These are phyloP conservation scores for Macquaria ambigua DNA, from an alignment of 2,113 vertebrate genomes.

Conservation along the genomic window DNA sequence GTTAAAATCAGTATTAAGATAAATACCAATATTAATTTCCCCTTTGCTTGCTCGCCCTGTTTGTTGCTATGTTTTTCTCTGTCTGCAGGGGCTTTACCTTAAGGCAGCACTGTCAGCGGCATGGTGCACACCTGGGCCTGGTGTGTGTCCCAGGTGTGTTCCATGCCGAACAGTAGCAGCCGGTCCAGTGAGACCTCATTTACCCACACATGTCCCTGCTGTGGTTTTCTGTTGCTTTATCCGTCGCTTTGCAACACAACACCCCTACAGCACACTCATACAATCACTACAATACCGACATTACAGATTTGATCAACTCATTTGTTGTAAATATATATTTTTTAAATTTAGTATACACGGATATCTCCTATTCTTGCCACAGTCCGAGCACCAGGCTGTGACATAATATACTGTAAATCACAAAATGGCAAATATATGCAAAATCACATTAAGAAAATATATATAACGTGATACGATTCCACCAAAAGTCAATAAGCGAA, in stretches of 20 bases:
- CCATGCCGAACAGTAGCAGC: not conserved
- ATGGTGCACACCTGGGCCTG: not conserved
- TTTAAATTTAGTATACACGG: not conserved
- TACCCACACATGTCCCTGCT: not conserved
- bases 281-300: not conserved
- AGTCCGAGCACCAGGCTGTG: not conserved
- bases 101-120: not conserved
- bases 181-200: slow-evolving; percentile 4
- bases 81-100: not conserved
- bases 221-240: slow-evolving; percentile 6
- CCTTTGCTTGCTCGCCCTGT: not conserved
- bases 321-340: not conserved
- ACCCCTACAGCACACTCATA: not conserved
- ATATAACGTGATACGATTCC: not conserved
- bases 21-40: not conserved
- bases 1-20: not conserved
- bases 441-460: not conserved
- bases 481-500: not conserved
- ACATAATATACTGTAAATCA: not conserved
- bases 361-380: not conserved
- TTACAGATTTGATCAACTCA: not conserved
- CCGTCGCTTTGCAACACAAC: not conserved
- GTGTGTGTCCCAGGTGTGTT: not conserved
- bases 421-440: not conserved
- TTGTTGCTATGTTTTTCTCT: not conserved